Percentiles rank a stretch among this genome's conserved stretches.
These are phyloP conservation scores for Drosophila arizonae DNA, from an alignment of 1,140 invertebrate genomes.

Conservation along the genomic window DNA sequence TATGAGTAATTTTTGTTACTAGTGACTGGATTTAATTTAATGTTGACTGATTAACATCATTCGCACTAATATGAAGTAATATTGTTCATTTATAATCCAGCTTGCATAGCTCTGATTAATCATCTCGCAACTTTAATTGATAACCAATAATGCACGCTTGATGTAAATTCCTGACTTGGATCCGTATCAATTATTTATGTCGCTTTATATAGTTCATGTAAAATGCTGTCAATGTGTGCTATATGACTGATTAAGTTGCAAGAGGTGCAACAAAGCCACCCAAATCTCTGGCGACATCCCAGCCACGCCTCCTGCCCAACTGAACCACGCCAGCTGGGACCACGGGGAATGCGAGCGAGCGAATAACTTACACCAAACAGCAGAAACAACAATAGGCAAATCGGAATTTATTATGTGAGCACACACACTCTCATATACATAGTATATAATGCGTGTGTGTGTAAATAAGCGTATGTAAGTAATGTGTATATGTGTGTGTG, in stretches of 20 bases:
- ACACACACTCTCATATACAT: constrained; percentile 1
- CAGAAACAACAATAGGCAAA: constrained; percentile 16
- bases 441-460: constrained; percentile 9
- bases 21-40: no score
- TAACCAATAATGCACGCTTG: neutral
- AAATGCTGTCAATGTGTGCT: constrained; percentile 14
- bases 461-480: neutral
- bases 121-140: neutral
- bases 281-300: constrained; percentile 13
- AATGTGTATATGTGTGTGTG: constrained; percentile 22
- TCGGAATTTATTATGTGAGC: constrained; percentile 1
- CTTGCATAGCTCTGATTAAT: neutral
- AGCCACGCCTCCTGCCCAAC: neutral
- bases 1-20: no score
- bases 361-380: constrained; percentile 5
- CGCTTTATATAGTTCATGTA: neutral
- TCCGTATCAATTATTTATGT: constrained; percentile 13
- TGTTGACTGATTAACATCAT: no score
- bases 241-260: constrained; percentile 24
- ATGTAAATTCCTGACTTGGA: neutral
- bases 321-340: neutral
- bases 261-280: constrained; percentile 32
- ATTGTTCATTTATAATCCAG: neutral
- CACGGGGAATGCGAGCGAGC: neutral
- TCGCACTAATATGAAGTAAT: neutral